These are phyloP conservation scores for Bellardia bayeri DNA, from an alignment of 2,888 invertebrate species.

Conservation along the genomic window DNA sequence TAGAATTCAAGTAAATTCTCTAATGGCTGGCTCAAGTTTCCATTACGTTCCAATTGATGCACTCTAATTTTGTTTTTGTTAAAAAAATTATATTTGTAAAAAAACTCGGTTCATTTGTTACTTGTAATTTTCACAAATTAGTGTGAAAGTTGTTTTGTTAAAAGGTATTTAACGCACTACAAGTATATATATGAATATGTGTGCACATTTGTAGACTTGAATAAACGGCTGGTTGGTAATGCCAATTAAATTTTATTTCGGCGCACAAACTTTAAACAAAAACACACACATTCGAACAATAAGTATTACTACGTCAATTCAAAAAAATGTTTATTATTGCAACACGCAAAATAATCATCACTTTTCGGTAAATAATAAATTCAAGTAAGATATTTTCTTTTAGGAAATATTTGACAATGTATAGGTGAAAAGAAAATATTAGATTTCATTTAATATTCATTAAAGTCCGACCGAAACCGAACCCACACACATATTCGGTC, in stretches of 20 bases:
- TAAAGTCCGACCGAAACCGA: no score
- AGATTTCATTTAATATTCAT: no score
- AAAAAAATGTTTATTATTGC: slow-evolving; percentile 4
- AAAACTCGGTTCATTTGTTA: background rate
- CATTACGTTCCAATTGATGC: slow-evolving; percentile 11
- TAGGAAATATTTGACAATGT: no score
- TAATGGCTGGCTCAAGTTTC: background rate
- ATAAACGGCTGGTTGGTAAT: background rate
- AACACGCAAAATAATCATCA: slow-evolving; percentile 25
- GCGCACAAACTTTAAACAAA: background rate
- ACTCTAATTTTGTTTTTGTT: background rate
- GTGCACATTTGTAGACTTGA: background rate
- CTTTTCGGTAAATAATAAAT: background rate
- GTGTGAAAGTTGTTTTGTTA: slow-evolving; percentile 4
- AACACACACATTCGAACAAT: background rate
- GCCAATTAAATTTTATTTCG: slow-evolving; percentile 16
- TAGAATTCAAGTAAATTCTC: slow-evolving; percentile 14
- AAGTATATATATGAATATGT: background rate
- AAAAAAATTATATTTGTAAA: background rate
- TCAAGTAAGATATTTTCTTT: no score
- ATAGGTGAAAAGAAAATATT: no score
- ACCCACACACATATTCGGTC: no score
- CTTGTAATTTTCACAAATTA: slow-evolving; percentile 23
- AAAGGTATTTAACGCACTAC: background rate
- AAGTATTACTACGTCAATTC: slow-evolving; percentile 10